Base-by-base conservation (phyloP, 2,888 invertebrate genomes). In the Melanostoma scalare region DNA sequence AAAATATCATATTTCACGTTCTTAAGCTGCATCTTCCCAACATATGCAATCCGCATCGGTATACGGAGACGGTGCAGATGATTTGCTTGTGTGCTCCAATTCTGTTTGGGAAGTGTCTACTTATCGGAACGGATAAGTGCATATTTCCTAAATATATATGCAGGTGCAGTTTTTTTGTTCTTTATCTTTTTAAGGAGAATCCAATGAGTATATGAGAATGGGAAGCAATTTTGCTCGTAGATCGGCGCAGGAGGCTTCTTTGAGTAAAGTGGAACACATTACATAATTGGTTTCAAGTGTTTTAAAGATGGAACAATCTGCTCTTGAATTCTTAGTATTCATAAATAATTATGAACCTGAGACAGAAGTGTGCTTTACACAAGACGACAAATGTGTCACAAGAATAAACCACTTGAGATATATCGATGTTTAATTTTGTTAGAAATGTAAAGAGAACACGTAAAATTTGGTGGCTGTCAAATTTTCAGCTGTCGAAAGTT, bases 1-100 rank as follows among this genome's bases (percentile, higher is more conserved):
- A 46, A 61, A 48, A 48, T 73, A 78, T 78, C 73, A 35, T 48
- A 78, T 78, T 78, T 73, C 78, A 60, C 10, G 9, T 68, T 31
- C 8, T 52, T 35, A 6, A 63, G 55, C 55, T 58, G 63, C 72
- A 44, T 68, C 20, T 50, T n/a, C 44, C 46, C 6, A 67, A 60
- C 78, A 78, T 78, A 40, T 78, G 78, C 58, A 52, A 40, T 60
- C 42, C 44, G 65, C 65, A 77, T 72, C 20, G 63, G 38, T 65
- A 38, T 52, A 65, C 53, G 67, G 53, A 60, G 9, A 20, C 33
- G 36, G 33, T 56, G 50, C 68, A 55, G 61, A 68, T 46, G 67
- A 58, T 50, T 33, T 53, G 31, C 6, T 48, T 77, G 71, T 52
- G 44, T 56, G 61, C 61, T 69, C 61, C 40, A 55, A 42, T 56